Base-by-base conservation (phyloP, 2,888 invertebrate species). In the Caenorhabditis afra region DNA sequence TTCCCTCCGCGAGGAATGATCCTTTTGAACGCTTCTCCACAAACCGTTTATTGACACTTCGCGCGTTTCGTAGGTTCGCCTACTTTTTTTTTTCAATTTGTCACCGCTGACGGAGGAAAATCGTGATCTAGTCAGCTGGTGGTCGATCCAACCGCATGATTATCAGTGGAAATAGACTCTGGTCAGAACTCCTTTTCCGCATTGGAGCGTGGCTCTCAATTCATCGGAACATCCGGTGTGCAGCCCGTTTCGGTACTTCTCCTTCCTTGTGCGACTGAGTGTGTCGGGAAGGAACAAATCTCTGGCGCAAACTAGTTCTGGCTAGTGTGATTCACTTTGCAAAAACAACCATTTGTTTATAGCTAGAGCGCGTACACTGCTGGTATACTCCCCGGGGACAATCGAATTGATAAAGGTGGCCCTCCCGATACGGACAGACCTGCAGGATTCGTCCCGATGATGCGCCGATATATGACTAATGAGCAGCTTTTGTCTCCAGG, bases 301-400 rank as follows among this genome's bases (percentile, higher is more conserved):
- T 29, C 1, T 11, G 55, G 39, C 45, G 59, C 35, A 68, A 59
- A 68, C 68, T 68, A 53, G 68, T 68, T 68, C 10, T 16, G 14
- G 20, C 14, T 20, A 45, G 52, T 41, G 23, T 52, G 11, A 59
- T 52, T 61, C 59, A 57, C 57, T 57, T 57, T 41, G 41, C 35
- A 45, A 62, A 70, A 61, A 70, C 62, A 70, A 62, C 37, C 23
- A 62, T 49, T 70, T 62, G 47, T 45, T 55, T 35, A 55, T 70
- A 18, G 29, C 49, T 64, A 22, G 22, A 18, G 12, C 11, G 41
- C 11, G 41, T 45, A 10, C 44, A 59, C 49, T 68, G 23, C 35
- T 52, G 18, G 29, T 50, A 44, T 61, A 68, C 52, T 44, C 44
- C 39, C 57, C n/a, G 7, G 23, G 14, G 62, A 53, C 35, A 3